Conservation (phyloP, 2,113 vertebrate species). For the Gulo gulo region DNA sequence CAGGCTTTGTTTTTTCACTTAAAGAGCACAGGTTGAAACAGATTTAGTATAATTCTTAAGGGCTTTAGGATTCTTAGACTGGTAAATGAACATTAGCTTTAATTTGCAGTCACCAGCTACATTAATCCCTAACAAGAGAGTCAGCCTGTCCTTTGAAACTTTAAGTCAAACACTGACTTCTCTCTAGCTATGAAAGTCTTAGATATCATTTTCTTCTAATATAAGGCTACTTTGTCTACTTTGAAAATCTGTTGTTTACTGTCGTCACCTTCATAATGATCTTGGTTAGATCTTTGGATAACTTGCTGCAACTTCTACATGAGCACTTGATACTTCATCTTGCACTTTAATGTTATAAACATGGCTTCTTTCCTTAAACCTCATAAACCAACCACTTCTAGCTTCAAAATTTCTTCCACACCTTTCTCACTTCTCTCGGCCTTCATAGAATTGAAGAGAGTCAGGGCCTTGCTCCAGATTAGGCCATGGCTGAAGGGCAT, state of each 20-base stretch:
- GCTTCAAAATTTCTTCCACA: background rate
- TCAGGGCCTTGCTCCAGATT: background rate
- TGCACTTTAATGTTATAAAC: background rate
- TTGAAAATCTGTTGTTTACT: background rate
- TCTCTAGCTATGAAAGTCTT: background rate
- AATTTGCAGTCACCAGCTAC: background rate
- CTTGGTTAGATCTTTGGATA: background rate
- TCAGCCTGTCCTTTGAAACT: background rate
- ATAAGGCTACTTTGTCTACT: background rate
- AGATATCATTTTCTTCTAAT: background rate
- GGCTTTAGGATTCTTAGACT: background rate
- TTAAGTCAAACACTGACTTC: background rate
- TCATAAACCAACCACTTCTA: background rate
- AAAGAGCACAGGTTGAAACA: background rate
- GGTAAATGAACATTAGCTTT: background rate
- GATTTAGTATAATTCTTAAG: background rate
- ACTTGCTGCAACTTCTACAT: background rate
- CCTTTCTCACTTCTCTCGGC: background rate
- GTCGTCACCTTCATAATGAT: background rate
- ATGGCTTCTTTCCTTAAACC: background rate
- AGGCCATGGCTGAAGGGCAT: background rate
- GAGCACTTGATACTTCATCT: background rate
- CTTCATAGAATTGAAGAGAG: background rate
- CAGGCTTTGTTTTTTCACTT: background rate
- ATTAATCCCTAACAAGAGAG: background rate